Conservation (phyloP, 2,113 vertebrate species). For the Lanius ludovicianus region DNA sequence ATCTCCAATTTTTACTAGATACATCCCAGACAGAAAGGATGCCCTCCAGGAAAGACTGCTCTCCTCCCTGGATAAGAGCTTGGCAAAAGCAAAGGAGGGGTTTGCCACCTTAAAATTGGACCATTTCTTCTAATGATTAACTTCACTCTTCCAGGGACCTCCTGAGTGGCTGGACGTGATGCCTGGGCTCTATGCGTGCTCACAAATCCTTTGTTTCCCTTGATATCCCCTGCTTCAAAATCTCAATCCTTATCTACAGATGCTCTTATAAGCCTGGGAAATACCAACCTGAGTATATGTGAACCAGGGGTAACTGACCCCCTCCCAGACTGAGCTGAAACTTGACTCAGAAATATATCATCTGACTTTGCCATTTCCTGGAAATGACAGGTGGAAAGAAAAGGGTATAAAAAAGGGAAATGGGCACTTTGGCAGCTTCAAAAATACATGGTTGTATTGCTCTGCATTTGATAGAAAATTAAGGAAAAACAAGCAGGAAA, state of each 20-base stretch:
- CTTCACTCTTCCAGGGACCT: background rate
- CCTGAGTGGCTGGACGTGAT: background rate
- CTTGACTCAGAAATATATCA: accelerated
- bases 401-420: background rate
- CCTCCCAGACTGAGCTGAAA: background rate
- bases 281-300: background rate
- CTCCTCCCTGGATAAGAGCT: background rate
- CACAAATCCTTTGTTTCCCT: background rate
- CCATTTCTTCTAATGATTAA: background rate
- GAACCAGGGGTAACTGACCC: background rate
- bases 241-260: background rate
- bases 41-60: background rate
- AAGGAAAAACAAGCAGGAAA: background rate
- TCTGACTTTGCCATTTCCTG: background rate
- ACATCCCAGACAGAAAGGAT: background rate
- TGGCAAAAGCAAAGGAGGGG: background rate
- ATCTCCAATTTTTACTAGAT: background rate
- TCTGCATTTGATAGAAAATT: background rate
- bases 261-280: background rate
- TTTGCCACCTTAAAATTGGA: background rate
- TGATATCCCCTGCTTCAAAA: background rate
- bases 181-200: accelerated
- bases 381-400: background rate
- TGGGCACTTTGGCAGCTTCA: background rate
- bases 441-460: background rate